Evolutionary conservation across 64 coral and sea anemone species (phyloP), one percentile per base, ranked within the genome.

Genomic region (Pocillopora damicornis): DNA sequence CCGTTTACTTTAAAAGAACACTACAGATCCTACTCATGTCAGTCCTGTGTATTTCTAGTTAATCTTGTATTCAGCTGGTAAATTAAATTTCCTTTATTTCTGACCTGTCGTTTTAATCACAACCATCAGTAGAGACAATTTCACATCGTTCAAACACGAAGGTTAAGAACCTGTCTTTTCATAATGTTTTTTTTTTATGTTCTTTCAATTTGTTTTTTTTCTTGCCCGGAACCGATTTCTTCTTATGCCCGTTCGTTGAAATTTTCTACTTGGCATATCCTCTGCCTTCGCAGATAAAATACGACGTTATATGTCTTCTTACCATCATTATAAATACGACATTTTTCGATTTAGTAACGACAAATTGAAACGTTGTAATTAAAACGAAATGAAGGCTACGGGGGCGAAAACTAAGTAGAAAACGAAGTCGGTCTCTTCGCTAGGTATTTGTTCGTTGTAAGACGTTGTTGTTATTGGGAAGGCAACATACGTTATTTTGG

Each of bases 1-100:
- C n/a, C 63, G 36, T 1, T 15, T 22, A 58, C 81, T 72, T 73
- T 67, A 72, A 8, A 85, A 73, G 18, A 72, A 72, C 37, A 85
- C 81, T 85, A 57, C 42, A 73, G 81, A 72, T 23, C 68, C 10
- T 63, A 85, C 37, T 73, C 81, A 37, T 65, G 81, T 72, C 63
- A 85, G 65, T 66, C 45, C 37, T 72, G 67, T 71, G 25, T 71
- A 57, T 63, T 66, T 13, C 45, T 22, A 59, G 65, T 22, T 85
- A 72, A 85, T 85, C 64, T 58, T 85, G 81, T 85, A 72, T 85
- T 85, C 65, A 85, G 72, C 63, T 85, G 64, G 37, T 71, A 85
- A 72, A 85, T 85, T 85, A 85, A 85, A 85, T 85, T 85, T 85
- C 60, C 60, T 81, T 81, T 64, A 81, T 81, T 15, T 22, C 63